Evolutionary conservation across 2,888 invertebrate genomes (phyloP).

Genomic region (Alentia gelatinosa): DNA sequence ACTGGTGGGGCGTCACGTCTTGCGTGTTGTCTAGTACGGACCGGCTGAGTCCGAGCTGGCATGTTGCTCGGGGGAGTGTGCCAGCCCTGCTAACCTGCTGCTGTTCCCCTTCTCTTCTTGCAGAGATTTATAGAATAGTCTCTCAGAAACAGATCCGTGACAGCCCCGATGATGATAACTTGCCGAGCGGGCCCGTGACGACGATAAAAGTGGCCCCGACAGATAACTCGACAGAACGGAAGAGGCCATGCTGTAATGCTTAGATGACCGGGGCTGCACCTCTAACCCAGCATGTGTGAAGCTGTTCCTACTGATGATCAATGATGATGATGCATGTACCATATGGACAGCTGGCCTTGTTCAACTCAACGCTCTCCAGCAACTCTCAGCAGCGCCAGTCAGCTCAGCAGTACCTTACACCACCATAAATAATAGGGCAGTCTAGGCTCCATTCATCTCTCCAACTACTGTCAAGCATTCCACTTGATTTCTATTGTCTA

Average conservation of each 20-base stretch:
- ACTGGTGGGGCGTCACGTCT: neutral
- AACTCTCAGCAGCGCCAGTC: conserved; percentile 38
- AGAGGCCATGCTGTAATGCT: conserved; percentile 90
- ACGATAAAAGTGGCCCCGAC: conserved; percentile 79
- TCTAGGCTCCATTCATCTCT: conserved; percentile 44
- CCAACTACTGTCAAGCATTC: conserved; percentile 50
- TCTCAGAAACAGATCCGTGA: conserved; percentile 98
- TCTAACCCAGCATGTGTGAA: conserved; percentile 50
- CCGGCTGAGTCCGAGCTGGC: conserved; percentile 12
- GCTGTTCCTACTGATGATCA: conserved; percentile 32
- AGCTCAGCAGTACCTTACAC: conserved; percentile 40
- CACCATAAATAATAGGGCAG: conserved; percentile 41
- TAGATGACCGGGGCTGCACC: conserved; percentile 48
- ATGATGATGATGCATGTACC: conserved; percentile 44
- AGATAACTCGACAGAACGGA: conserved; percentile 85
- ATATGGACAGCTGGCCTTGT: conserved; percentile 43
- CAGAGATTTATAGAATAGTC: conserved; percentile 99
- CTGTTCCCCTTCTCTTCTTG: conserved; percentile 56
- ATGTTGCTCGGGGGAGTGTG: conserved; percentile 35
- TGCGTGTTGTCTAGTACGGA: neutral
- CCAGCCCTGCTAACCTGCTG: conserved; percentile 47
- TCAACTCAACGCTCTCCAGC: conserved; percentile 42
- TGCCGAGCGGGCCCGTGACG: conserved; percentile 76
- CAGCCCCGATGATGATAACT: conserved; percentile 87
- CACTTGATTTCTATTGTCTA: conserved; percentile 47